phyloP scores from a whole-genome alignment of 2,797 vertebrate genomes.

The Apogon hyalosoma region DNA sequence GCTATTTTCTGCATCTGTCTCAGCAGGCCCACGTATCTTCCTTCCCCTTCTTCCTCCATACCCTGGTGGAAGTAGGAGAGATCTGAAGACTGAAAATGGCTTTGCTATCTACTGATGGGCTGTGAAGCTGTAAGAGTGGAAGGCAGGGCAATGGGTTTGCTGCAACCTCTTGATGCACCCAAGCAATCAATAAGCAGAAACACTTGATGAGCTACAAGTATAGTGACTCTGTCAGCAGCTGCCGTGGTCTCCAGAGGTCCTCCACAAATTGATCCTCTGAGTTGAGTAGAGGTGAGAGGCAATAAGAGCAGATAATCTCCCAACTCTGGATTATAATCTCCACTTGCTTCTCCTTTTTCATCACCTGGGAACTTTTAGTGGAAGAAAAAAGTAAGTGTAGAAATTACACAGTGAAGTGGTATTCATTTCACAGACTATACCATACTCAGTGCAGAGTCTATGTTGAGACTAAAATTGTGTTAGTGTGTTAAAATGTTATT shows the following conservation, averaged over 20 bases:
- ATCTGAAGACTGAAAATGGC: constrained; percentile 48
- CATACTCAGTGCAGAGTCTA: too few relatives aligned
- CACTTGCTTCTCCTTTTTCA: constrained; percentile 3
- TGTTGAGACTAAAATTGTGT: too few relatives aligned
- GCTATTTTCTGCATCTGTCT: constrained; percentile 74
- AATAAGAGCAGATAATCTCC: constrained; percentile 36
- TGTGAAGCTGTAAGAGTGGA: constrained; percentile 19
- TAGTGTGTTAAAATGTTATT: too few relatives aligned
- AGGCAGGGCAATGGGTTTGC: constrained; percentile 44
- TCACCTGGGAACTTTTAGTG: constrained; percentile 11
- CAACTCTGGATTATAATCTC: constrained; percentile 39
- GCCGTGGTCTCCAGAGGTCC: constrained; percentile 56
- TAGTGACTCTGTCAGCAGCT: constrained; percentile 67
- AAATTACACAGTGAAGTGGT: background rate
- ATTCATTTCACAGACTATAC: too few relatives aligned
- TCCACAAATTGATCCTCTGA: constrained; percentile 62
- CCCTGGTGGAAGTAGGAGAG: constrained; percentile 36
- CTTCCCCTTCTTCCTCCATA: constrained; percentile 25
- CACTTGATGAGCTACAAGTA: constrained; percentile 74
- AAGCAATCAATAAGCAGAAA: constrained; percentile 67
- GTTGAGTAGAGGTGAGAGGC: constrained; percentile 47
- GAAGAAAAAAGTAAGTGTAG: background rate
- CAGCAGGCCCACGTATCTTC: constrained; percentile 64
- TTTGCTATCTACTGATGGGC: constrained; percentile 24
- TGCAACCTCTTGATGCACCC: constrained; percentile 65